Base-by-base conservation (phyloP, 2,888 invertebrate genomes). In the Eilema caniola region DNA sequence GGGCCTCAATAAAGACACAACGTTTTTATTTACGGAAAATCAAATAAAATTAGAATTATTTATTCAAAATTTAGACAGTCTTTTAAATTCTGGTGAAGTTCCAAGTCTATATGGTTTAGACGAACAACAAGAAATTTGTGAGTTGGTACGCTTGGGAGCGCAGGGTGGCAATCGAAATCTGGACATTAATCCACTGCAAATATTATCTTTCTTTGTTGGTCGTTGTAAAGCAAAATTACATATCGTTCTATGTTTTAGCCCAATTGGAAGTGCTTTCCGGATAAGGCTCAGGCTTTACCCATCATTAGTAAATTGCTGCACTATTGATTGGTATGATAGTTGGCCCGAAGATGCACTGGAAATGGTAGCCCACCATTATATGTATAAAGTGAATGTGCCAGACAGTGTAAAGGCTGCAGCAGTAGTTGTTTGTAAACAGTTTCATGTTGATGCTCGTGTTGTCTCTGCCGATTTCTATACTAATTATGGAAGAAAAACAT, bases 331-430 rank as follows among this genome's bases (percentile, higher is more conserved):
- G 98, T 98, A 97, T 89, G 97, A 98, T 88, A 96, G 97, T 70
- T 98, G 98, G 98, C 98, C 98, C 10, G 97, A 98, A 91, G 97
- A 98, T 88, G 98, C 98, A 4, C 92, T 98, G 78, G 97, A 98
- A 91, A 97, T 96, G 95, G 97, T 97, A 5, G 98, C 98, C 23
- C 95, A 97, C 83, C 96, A 96, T 84, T 98, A 97, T 89, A 97
- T 98, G 92, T 96, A 96, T n/a, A 96, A 97, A 74, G 96, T 98
- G 3, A 97, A 98, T 86, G 95, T 98, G n/a, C 92, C 96, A 0
- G 96, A 97, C 66, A 93, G 95, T 64, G 95, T 97, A 31, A 97
- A 97, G 89, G 79, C 90, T 7, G 94, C 96, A 65, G 96, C 97
- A 53, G 97, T 98, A 1, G 93, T 96, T 69, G 97, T 97, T 31